phyloP scores from a whole-genome alignment of 2,888 invertebrate species.

The Patella pellucida region DNA sequence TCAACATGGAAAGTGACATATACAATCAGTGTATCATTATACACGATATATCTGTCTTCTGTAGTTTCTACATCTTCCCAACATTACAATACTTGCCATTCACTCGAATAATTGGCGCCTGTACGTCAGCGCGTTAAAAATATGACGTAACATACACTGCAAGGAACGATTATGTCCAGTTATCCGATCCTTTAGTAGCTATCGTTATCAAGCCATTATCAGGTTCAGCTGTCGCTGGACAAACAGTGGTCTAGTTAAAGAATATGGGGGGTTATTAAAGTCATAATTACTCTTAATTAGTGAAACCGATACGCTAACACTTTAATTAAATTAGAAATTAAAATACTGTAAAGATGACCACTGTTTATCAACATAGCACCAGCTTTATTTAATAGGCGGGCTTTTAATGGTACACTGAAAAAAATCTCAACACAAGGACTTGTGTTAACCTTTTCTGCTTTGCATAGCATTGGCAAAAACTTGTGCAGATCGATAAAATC shows the following conservation, averaged over 20 bases:
- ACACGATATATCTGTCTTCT: not conserved
- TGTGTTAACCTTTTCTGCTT: too few relatives aligned
- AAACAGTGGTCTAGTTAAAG: not conserved
- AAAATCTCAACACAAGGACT: too few relatives aligned
- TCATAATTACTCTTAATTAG: conserved; percentile 7
- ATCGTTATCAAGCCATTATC: not conserved
- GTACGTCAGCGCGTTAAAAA: not conserved
- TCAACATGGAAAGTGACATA: not conserved
- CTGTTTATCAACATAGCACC: too few relatives aligned
- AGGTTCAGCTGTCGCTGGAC: not conserved
- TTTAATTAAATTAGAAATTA: conserved; percentile 7
- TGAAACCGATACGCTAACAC: not conserved
- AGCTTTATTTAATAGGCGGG: too few relatives aligned
- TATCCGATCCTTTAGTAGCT: not conserved
- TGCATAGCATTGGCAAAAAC: too few relatives aligned
- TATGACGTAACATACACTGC: not conserved
- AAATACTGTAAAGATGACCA: not conserved
- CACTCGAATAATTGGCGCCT: not conserved
- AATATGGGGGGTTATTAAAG: not conserved
- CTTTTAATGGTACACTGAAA: too few relatives aligned
- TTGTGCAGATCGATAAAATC: too few relatives aligned
- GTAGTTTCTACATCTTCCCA: too few relatives aligned
- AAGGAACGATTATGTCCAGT: not conserved
- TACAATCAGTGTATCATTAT: not conserved
- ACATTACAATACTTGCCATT: not conserved